Percentiles rank a stretch among this genome's conserved stretches.
phyloP scores from a whole-genome alignment of 2,113 vertebrate genomes.

The Chamaetylas fuelleborni region DNA sequence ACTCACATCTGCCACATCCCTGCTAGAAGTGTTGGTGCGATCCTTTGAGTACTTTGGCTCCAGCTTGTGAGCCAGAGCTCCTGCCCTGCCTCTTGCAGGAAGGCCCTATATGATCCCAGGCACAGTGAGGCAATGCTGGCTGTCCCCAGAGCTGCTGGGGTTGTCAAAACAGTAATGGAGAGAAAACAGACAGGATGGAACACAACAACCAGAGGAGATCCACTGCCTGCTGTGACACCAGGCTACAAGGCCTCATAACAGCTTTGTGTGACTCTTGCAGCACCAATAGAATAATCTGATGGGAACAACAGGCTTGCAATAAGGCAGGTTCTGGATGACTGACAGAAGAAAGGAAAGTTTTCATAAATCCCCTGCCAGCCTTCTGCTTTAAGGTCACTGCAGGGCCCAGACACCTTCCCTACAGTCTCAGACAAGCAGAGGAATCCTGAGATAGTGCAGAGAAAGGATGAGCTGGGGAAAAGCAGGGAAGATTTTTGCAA shows the following conservation, averaged over 20 bases:
- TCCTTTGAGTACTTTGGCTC: background rate
- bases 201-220: background rate
- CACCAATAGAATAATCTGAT: rapidly evolving
- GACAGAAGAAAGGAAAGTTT: background rate
- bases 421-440: background rate
- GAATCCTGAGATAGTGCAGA: background rate
- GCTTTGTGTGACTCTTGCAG: background rate
- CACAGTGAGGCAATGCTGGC: rapidly evolving
- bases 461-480: background rate
- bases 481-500: background rate
- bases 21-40: background rate
- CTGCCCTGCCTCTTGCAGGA: background rate
- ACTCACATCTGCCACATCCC: background rate
- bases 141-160: rapidly evolving
- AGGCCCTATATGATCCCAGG: background rate
- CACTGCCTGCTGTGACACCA: background rate
- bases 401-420: background rate
- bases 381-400: background rate
- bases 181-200: background rate
- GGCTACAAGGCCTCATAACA: background rate
- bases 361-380: background rate
- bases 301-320: background rate
- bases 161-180: background rate
- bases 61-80: background rate
- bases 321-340: background rate